phyloP scores from a whole-genome alignment of 2,888 invertebrate species.

The Spatulosminthurus flaviceps region DNA sequence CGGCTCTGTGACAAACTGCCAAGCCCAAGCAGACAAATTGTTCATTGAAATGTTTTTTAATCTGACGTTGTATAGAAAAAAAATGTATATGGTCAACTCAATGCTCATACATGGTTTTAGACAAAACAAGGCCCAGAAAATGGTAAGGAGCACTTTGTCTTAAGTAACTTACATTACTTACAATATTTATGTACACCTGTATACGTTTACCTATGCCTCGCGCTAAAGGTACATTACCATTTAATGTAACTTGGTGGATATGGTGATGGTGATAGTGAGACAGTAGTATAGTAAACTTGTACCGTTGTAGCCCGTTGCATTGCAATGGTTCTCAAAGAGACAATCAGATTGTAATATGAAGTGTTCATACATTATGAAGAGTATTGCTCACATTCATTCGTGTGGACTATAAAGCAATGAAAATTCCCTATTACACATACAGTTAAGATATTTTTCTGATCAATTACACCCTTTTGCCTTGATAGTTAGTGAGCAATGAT shows the following conservation, averaged over 20 bases:
- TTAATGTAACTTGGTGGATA: no score
- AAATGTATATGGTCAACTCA: not conserved
- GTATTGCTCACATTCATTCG: not conserved
- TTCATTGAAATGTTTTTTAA: conserved; percentile 16
- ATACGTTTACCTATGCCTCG: no score
- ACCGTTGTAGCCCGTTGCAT: no score
- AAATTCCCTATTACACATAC: not conserved
- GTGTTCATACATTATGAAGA: not conserved
- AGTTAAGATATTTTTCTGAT: not conserved
- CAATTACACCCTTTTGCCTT: not conserved
- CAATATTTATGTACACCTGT: not conserved
- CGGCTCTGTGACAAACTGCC: conserved; percentile 9
- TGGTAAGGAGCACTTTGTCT: conserved; percentile 1
- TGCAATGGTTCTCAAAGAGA: no score
- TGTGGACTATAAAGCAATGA: not conserved
- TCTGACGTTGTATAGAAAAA: not conserved
- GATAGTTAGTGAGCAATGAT: not conserved
- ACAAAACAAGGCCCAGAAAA: conserved; percentile 5
- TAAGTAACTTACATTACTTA: not conserved
- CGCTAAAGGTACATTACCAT: no score
- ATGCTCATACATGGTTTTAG: conserved; percentile 26
- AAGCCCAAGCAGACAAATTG: conserved; percentile 9
- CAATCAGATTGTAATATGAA: no score
- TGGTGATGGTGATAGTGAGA: no score
- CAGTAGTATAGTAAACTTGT: no score